Evolutionary conservation across 1,140 invertebrate genomes (phyloP), one percentile per base, ranked within the genome.

Genomic region (Drosophila takahashii): DNA sequence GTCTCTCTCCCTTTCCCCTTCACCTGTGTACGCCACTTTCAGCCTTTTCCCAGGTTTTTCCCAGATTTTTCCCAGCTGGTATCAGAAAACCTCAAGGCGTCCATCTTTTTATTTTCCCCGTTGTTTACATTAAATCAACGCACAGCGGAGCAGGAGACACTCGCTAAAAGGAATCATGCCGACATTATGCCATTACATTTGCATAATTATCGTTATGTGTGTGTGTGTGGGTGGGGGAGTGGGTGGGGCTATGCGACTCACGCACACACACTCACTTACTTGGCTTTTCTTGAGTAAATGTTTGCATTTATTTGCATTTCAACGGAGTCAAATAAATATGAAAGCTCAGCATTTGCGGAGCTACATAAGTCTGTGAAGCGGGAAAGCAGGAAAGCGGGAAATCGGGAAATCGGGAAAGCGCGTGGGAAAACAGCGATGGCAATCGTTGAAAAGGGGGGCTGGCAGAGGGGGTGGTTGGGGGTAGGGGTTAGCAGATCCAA

Each of bases 181-280:
- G 74, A 69, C 81, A 87, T 85, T 85, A 81, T 80, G 78, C 83
- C 78, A 78, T 87, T 72, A 78, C 75, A 86, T 86, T 86, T 86
- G 83, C 81, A 86, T 86, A 86, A 86, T 86, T 86, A 86, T 86
- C 80, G 56, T 81, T 81, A 51, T 70, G 78, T 70, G 69, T 52
- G 66, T 44, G 51, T 36, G 57, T 29, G 41, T 45, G n/a, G 29
- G 78, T 81, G 36, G 54, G 77, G 56, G 62, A 47, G 70, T 42
- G 50, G 45, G 56, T 34, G 39, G 41, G 27, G 37, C 47, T 50
- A 22, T 65, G 50, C 4, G 45, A n/a, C 39, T 22, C 34, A 65
- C 15, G 10, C 45, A 29, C 26, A 41, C 41, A 29, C 53, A 32
- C 37, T 18, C 44, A 47, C 29, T 36, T 41, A 44, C 67, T 73